Percentiles rank a stretch among this genome's conserved stretches.
Evolutionary conservation across 2,113 vertebrate species (phyloP).

Genomic region (Dendropsophus ebraccatus): DNA sequence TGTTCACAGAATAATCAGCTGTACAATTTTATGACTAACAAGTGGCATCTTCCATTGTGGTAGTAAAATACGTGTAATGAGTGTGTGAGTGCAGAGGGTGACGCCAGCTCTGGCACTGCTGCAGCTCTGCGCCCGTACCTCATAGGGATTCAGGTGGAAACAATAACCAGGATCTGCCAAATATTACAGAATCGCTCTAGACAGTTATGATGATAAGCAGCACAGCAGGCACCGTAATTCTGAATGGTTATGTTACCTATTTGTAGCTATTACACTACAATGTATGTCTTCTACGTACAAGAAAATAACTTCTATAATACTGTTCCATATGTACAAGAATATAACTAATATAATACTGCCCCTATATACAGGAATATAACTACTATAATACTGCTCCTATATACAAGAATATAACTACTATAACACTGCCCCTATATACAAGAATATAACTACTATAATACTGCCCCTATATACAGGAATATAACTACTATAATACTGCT

Average conservation of each 20-base stretch:
- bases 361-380: too few species aligned
- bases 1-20: slow-evolving; percentile 42
- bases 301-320: too few species aligned
- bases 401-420: too few species aligned
- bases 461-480: too few species aligned
- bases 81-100: not conserved
- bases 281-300: too few species aligned
- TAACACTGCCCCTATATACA: too few species aligned
- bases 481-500: too few species aligned
- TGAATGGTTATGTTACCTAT: not conserved
- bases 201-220: not conserved
- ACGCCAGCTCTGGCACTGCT: not conserved
- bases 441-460: too few species aligned
- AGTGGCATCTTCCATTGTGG: slow-evolving; percentile 13
- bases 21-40: slow-evolving; percentile 34
- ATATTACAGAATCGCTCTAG: not conserved
- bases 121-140: not conserved
- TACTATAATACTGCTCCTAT: too few species aligned
- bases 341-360: too few species aligned
- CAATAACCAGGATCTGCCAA: not conserved
- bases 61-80: slow-evolving; percentile 5
- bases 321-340: too few species aligned
- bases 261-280: not conserved
- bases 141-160: not conserved
- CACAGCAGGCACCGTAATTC: too few species aligned